Evolutionary conservation across 2,888 invertebrate species (phyloP).

Genomic region (Mesorhabditis spiculigera): DNA sequence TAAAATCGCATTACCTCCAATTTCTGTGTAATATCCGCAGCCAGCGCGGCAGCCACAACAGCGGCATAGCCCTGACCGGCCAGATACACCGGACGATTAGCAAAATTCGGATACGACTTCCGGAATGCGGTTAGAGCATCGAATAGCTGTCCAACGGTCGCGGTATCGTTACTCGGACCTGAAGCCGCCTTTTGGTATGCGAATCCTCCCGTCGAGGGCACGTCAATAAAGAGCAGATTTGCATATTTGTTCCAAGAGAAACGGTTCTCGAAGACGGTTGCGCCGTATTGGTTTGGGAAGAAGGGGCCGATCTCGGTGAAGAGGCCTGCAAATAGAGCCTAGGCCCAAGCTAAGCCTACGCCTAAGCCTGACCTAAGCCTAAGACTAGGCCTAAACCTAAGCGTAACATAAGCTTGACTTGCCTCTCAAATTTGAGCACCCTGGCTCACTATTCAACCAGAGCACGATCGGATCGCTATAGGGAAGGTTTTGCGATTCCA

Average conservation of each 20-base stretch:
- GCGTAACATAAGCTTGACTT: no score
- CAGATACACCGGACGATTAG: not conserved
- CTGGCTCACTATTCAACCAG: not conserved
- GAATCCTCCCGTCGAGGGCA: not conserved
- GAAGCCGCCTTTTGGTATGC: not conserved
- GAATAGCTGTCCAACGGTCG: not conserved
- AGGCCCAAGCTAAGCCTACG: no score
- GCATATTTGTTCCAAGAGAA: not conserved
- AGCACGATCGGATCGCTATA: slow-evolving; percentile 1
- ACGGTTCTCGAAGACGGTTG: not conserved
- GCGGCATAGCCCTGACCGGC: not conserved
- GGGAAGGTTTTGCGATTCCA: not conserved
- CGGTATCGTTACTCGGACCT: not conserved
- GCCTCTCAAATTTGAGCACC: not conserved
- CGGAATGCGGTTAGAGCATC: not conserved
- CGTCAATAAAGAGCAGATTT: slow-evolving; percentile 1
- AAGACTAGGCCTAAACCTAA: no score
- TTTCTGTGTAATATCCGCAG: not conserved
- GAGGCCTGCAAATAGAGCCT: not conserved
- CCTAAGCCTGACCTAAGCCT: no score
- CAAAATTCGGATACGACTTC: not conserved
- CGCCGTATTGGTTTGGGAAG: not conserved
- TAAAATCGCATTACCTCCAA: not conserved
- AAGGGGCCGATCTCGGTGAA: not conserved
- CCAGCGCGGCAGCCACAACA: not conserved